A percentile compares a stretch with the other conserved stretches of the same genome.
Evolutionary conservation across 2,797 vertebrate genomes (phyloP).

Genomic region (Syndactyla subalaris): DNA sequence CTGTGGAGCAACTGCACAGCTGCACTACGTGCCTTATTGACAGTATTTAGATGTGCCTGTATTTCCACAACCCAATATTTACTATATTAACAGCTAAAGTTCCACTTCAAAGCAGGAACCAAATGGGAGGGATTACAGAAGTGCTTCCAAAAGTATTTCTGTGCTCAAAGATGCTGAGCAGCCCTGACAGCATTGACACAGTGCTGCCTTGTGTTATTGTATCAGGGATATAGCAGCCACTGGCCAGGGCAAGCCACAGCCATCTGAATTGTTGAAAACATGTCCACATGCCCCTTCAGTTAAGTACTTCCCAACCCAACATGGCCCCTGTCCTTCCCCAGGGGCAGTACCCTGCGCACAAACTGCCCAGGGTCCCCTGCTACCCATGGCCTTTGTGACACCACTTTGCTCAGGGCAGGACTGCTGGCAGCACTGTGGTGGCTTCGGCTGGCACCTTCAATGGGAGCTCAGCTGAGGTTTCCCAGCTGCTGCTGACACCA

Average conservation of each 20-base stretch:
- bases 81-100: not conserved
- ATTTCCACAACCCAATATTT: not conserved
- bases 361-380: not conserved
- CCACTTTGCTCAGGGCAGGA: rapidly evolving
- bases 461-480: not conserved
- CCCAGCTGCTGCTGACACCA: not conserved
- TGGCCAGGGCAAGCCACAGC: not conserved
- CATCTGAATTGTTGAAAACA: not conserved
- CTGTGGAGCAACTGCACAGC: not conserved
- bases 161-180: not conserved
- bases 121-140: not conserved
- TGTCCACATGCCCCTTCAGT: rapidly evolving
- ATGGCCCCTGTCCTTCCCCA: rapidly evolving
- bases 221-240: not conserved
- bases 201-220: not conserved
- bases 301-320: not conserved
- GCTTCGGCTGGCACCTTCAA: not conserved
- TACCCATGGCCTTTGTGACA: not conserved
- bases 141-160: not conserved
- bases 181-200: not conserved
- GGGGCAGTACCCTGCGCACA: not conserved
- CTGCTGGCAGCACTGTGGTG: rapidly evolving
- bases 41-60: not conserved
- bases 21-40: rapidly evolving
- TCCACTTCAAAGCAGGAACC: not conserved